phyloP scores from a whole-genome alignment of 2,797 vertebrate genomes.

The Scolopax rusticola region DNA sequence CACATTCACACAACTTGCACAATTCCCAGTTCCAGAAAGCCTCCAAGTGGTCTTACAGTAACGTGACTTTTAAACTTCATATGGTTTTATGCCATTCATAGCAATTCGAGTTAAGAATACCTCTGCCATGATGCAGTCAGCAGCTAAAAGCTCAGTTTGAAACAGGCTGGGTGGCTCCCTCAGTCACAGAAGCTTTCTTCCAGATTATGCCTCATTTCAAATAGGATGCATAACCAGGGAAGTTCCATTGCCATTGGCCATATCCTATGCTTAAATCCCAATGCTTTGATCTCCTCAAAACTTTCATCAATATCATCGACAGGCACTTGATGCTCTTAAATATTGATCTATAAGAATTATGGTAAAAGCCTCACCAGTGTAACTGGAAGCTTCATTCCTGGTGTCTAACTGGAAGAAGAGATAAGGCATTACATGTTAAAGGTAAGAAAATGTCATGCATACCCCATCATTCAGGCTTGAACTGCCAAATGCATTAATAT shows the following conservation, averaged over 20 bases:
- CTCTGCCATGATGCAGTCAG: neutral
- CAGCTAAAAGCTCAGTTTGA: neutral
- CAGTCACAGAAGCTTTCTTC: neutral
- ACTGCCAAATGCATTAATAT: neutral
- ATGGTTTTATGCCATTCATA: neutral
- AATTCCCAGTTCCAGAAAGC: neutral
- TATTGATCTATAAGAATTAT: rapidly evolving
- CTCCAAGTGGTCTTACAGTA: neutral
- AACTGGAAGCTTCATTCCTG: neutral
- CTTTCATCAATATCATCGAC: neutral
- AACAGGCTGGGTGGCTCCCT: neutral
- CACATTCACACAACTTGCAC: neutral
- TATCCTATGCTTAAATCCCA: neutral
- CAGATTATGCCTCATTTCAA: neutral
- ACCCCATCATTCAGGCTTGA: neutral
- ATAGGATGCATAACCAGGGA: neutral
- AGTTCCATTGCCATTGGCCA: neutral
- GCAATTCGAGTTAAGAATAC: neutral
- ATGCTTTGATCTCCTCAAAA: neutral
- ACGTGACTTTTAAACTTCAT: neutral
- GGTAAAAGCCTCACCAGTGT: neutral
- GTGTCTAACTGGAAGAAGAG: neutral
- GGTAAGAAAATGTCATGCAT: neutral
- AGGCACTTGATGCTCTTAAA: neutral
- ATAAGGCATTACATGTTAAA: neutral